Conservation (phyloP, 2,113 vertebrate genomes). For the Lepidiolamprologus cunningtoni region DNA sequence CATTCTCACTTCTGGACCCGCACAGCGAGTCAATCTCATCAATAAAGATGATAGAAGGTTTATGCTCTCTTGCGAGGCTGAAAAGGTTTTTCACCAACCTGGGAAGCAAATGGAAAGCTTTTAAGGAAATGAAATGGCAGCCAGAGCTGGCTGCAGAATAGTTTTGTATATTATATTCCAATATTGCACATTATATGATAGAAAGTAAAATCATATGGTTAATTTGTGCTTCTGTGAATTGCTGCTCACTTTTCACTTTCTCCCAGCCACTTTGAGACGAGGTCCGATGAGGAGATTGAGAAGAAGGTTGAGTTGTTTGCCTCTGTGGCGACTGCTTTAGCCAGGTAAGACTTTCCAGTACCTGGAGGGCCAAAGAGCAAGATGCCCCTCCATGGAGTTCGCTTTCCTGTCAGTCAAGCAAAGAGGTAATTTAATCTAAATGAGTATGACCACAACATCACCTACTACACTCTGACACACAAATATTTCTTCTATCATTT, state of each 20-base stretch:
- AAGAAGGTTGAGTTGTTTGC: constrained; percentile 99
- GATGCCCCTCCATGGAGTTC: constrained; percentile 96
- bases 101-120: background rate
- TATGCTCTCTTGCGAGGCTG: constrained; percentile 88
- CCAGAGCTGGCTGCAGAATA: background rate
- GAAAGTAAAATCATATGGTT: background rate
- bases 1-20: constrained; percentile 93
- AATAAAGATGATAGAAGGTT: constrained; percentile 97
- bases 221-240: background rate
- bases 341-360: constrained; percentile 95
- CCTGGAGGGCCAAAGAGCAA: constrained; percentile 96
- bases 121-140: background rate
- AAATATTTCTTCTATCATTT: background rate
- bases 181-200: background rate
- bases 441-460: background rate
- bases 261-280: constrained; percentile 98
- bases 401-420: constrained; percentile 77
- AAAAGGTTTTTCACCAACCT: constrained; percentile 97
- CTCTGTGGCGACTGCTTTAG: constrained; percentile 97
- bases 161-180: background rate
- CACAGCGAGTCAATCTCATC: constrained; percentile 98
- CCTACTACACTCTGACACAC: background rate
- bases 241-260: constrained; percentile 96
- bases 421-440: background rate
- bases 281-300: constrained; percentile 92